Base-by-base conservation (phyloP, 2,888 invertebrate species). In the Elegia similella region DNA sequence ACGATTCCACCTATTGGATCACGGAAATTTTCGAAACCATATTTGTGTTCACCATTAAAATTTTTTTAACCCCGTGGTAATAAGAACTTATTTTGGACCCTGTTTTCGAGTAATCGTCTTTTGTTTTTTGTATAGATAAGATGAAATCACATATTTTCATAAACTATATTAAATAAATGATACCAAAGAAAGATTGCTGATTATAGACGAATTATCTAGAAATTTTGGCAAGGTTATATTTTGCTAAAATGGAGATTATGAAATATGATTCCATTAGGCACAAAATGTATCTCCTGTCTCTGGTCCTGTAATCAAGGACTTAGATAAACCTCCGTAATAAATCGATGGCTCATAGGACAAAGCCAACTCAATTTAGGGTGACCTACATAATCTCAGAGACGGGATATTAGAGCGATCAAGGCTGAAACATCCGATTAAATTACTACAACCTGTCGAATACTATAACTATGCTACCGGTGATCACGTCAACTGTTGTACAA, bases 261-360 rank as follows among this genome's bases (percentile, higher is more conserved):
- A 48, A 48, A 48, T 30, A 13, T 30, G 30, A 48, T 48, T 23
- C 23, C 23, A 23, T 23, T 23, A 48, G 15, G 7, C 10, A 30
- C 8, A 6, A 47, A 30, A 15, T 43, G 1, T 30, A 30, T 17
- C 12, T 44, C 7, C 8, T n/a, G n/a, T n/a, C n/a, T n/a, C n/a
- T n/a, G n/a, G n/a, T n/a, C n/a, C n/a, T 30, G 38, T 32, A 48
- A 48, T 30, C 34, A 15, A 34, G 46, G 38, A 44, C 29, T 46
- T 42, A 34, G 6, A 52, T 58, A 44, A 46, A 52, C 34, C 52
- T 43, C 43, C 50, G 8, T 55, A 46, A 55, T 55, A 52, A 29
- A 55, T 46, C 52, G 53, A 42, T 55, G 54, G 44, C 32, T 43
- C 17, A 55, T 34, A 55, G 46, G 29, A 48, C 55, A 55, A 55